Base-by-base conservation (phyloP, 2,888 invertebrate species). In the Cheilosia variabilis region DNA sequence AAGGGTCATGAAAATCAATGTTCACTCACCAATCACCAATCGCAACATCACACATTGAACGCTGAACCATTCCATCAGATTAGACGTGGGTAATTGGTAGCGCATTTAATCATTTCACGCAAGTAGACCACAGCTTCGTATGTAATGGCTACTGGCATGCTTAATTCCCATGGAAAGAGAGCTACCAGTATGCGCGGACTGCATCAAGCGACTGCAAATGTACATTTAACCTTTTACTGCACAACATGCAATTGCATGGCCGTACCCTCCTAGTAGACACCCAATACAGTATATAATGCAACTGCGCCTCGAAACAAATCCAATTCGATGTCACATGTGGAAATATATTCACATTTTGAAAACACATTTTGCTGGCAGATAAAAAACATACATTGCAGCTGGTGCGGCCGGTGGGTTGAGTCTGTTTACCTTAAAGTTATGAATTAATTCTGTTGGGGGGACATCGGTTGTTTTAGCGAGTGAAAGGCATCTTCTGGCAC, bases 21-120 rank as follows among this genome's bases (percentile, higher is more conserved):
- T 69, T 68, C 73, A 78, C 66, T 79, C 77, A 60, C 22, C 24
- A 82, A 53, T 60, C 47, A 58, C 31, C 31, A 31, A 31, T 31
- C 31, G 9, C 55, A 27, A 5, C n/a, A 19, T 31, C 69, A 41
- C 69, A n/a, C 4, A 41, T 60, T 24, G 43, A 77, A 53, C 31
- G 9, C 31, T 9, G 31, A 31, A 9, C 52, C 55, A 73, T 66
- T 62, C 71, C 47, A 84, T 80, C 84, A 50, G 84, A 84, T 80
- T 80, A 66, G 69, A 65, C 62, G 80, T 75, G 65, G 79, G 58
- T 84, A 80, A 84, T 84, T 84, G 84, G 80, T 84, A 76, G 71
- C 80, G 76, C 75, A 80, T 80, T 84, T 75, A 69, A 80, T 84
- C 79, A 80, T 84, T 86, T 81, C 77, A 81, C 86, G 71, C 80